These are phyloP conservation scores for Camelus bactrianus DNA, from an alignment of 2,113 vertebrate species.

Conservation along the genomic window DNA sequence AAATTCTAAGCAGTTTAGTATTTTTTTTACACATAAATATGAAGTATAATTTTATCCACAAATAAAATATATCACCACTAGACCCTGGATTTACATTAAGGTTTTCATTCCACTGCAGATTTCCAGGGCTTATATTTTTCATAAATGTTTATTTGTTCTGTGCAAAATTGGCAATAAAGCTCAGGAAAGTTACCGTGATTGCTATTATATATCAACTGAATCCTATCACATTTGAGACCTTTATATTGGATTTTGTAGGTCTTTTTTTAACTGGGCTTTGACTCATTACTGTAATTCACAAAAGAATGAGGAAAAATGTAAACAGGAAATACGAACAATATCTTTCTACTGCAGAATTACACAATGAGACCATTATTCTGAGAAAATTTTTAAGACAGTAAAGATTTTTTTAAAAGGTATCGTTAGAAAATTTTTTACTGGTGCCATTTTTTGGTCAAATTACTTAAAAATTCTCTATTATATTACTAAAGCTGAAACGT, in stretches of 20 bases:
- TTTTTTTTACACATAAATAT: background rate
- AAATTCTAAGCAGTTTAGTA: background rate
- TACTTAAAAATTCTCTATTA: conserved; percentile 52
- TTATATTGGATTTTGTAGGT: conserved; percentile 53
- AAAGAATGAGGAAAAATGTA: conserved; percentile 56
- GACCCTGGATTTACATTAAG: conserved; percentile 23
- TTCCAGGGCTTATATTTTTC: conserved; percentile 62
- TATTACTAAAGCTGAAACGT: conserved; percentile 20
- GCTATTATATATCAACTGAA: conserved; percentile 57
- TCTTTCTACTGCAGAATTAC: conserved; percentile 35
- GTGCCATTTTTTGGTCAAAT: conserved; percentile 50
- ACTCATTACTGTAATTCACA: conserved; percentile 65
- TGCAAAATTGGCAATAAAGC: conserved; percentile 57
- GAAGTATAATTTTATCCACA: conserved; percentile 34
- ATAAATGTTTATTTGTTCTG: conserved; percentile 69
- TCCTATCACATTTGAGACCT: conserved; percentile 14
- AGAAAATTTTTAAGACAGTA: background rate
- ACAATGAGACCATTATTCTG: conserved; percentile 3
- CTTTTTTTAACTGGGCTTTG: conserved; percentile 37
- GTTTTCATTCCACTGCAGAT: background rate
- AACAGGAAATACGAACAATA: conserved; percentile 54
- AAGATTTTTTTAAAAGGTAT: conserved; percentile 27
- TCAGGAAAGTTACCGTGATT: conserved; percentile 58
- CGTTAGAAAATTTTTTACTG: conserved; percentile 24
- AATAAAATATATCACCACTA: conserved; percentile 28